Evolutionary conservation across 2,797 vertebrate genomes (phyloP), one percentile per base, ranked within the genome.

Genomic region (Eremophila alpestris): DNA sequence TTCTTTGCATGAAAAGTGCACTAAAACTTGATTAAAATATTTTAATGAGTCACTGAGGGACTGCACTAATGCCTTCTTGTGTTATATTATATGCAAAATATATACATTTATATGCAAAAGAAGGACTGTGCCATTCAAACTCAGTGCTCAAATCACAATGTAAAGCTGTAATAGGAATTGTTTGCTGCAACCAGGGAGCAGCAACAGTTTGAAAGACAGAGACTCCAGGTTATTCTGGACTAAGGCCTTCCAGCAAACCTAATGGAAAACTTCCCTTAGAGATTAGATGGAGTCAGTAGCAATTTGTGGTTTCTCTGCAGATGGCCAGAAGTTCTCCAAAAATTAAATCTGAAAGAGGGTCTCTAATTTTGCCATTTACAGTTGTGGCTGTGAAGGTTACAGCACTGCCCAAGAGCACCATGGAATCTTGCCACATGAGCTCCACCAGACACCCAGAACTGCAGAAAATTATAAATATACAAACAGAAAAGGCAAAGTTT

Each of bases 41-140:
- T 95, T 90, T 94, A 96, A 92, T 94, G 69, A 95, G 83, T 56
- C 89, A 74, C 89, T 29, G 48, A 89, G 94, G 92, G 95, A 90
- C 83, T 89, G 43, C 65, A 80, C 40, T 75, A 60, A 87, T 85
- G 71, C 71, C 78, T 91, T 94, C 56, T 83, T 87, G 40, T 81
- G 34, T 49, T 70, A n/a, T 16, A 62, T 76, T 63, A n/a, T 70
- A 40, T 89, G 91, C 64, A 93, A 85, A 90, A 82, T 29, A 60
- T 14, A 40, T 60, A 60, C 58, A 60, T 60, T 74, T 65, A n/a
- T 70, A 40, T 89, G 90, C 64, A 92, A 85, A 90, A 82, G 29
- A 85, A 74, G 64, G 85, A 38, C 10, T 87, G 23, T 32, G 56
- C 89, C 68, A 40, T 68, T 83, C 67, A 90, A 56, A 29, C 41